Evolutionary conservation across 2,797 vertebrate species (phyloP).

Genomic region (Bradypus variegatus): DNA sequence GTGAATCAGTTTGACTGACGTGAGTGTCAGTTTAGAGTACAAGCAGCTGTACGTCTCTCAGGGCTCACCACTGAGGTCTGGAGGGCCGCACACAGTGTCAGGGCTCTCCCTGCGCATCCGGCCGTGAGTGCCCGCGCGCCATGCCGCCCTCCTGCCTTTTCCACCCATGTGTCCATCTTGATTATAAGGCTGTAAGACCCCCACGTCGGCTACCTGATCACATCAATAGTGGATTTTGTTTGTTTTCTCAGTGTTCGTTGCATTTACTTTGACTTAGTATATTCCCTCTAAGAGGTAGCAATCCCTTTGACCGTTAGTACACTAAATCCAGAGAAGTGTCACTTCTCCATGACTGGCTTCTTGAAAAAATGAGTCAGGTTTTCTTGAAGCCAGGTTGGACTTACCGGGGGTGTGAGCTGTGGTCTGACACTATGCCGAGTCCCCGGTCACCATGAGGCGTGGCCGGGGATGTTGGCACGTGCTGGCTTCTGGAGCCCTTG

Average conservation of each 20-base stretch:
- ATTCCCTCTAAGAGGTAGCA: slow-evolving; percentile 43
- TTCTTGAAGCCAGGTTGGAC: slow-evolving; percentile 54
- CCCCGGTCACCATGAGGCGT: too few relatives aligned
- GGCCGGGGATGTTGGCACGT: too few relatives aligned
- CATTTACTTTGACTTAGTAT: slow-evolving; percentile 58
- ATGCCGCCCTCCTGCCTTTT: slow-evolving; percentile 47
- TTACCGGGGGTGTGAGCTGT: slow-evolving; percentile 33
- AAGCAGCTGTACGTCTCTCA: slow-evolving; percentile 68
- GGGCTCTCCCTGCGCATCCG: slow-evolving; percentile 62
- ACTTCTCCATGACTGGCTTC: slow-evolving; percentile 49
- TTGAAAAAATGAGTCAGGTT: slow-evolving; percentile 60
- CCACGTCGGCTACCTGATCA: slow-evolving; percentile 60
- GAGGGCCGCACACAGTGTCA: slow-evolving; percentile 69
- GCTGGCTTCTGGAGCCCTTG: not conserved
- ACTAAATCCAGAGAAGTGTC: slow-evolving; percentile 34
- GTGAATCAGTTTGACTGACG: slow-evolving; percentile 64
- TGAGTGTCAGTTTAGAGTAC: slow-evolving; percentile 66
- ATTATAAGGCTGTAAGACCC: slow-evolving; percentile 57
- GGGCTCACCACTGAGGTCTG: slow-evolving; percentile 69
- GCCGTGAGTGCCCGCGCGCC: slow-evolving; percentile 52
- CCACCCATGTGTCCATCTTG: slow-evolving; percentile 62
- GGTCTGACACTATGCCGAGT: too few relatives aligned
- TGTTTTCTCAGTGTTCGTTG: slow-evolving; percentile 59
- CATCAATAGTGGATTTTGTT: slow-evolving; percentile 64
- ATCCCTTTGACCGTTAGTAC: slow-evolving; percentile 36